phyloP scores from a whole-genome alignment of 64 coral and sea anemone genomes.

The Montipora cactus region DNA sequence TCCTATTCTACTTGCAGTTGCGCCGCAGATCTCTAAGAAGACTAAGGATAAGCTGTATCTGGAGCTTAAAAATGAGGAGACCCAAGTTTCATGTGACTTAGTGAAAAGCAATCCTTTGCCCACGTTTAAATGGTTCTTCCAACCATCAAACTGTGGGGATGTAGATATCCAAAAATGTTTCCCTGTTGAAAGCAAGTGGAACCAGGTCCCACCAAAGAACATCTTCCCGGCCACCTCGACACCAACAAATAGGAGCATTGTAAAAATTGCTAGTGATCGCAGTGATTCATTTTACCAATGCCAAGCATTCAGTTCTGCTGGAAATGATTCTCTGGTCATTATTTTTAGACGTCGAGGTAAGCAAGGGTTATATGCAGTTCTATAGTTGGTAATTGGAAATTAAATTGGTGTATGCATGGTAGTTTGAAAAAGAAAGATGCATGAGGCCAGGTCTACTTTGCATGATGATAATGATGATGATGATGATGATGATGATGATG shows the following conservation, averaged over 20 bases:
- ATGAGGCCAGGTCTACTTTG: too few species aligned
- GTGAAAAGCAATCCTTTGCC: constrained; percentile 31
- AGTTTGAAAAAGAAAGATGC: too few species aligned
- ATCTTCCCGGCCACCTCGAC: not conserved
- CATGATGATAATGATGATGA: too few species aligned
- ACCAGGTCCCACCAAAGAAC: not conserved
- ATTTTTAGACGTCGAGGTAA: constrained; percentile 21
- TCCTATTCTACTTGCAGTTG: not conserved
- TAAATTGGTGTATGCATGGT: too few species aligned
- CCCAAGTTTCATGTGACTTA: constrained; percentile 4
- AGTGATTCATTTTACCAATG: constrained; percentile 13
- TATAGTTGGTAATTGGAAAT: too few species aligned
- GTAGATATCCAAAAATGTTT: not conserved
- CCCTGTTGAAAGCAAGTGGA: not conserved
- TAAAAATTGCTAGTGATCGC: constrained; percentile 12
- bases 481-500: too few species aligned
- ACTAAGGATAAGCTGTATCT: not conserved
- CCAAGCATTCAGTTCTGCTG: constrained; percentile 12
- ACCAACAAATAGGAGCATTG: constrained; percentile 23
- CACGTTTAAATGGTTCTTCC: not conserved
- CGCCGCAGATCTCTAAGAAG: not conserved
- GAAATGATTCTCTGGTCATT: not conserved
- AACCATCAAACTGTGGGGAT: not conserved
- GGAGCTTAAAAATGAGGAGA: not conserved
- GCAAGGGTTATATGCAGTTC: not conserved